phyloP scores from a whole-genome alignment of 2,113 vertebrate genomes.

The Lycaon pictus region DNA sequence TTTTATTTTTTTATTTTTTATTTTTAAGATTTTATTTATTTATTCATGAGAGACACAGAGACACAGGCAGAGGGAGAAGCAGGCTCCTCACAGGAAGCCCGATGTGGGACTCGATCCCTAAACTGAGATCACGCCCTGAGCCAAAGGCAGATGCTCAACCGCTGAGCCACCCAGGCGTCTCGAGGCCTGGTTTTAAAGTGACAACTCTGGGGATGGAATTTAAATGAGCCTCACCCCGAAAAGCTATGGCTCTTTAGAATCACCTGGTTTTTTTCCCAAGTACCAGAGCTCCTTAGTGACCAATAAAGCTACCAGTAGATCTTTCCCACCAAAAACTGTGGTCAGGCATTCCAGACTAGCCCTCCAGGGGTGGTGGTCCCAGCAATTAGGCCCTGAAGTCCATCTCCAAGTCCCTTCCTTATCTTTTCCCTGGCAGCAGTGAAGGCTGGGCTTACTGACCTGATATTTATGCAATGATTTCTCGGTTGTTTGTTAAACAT shows the following conservation, averaged over 20 bases:
- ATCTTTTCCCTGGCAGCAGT: background rate
- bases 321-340: background rate
- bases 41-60: no score
- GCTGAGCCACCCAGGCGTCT: no score
- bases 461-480: background rate
- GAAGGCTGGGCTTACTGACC: background rate
- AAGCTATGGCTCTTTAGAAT: background rate
- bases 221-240: slow-evolving; percentile 52
- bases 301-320: background rate
- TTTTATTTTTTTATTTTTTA: background rate
- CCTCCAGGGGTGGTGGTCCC: fast-evolving
- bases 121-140: no score
- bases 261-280: background rate
- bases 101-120: no score
- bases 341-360: background rate
- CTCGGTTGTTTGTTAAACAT: background rate
- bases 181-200: background rate
- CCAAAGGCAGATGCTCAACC: no score
- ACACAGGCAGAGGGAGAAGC: no score
- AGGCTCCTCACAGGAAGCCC: no score
- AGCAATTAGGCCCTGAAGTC: background rate
- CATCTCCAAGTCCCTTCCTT: background rate
- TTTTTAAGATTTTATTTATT: no score
- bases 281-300: background rate
- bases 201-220: slow-evolving; percentile 5